These are phyloP conservation scores for Kuschelorhynchus macadamiae DNA, from an alignment of 2,888 invertebrate genomes.

Conservation along the genomic window DNA sequence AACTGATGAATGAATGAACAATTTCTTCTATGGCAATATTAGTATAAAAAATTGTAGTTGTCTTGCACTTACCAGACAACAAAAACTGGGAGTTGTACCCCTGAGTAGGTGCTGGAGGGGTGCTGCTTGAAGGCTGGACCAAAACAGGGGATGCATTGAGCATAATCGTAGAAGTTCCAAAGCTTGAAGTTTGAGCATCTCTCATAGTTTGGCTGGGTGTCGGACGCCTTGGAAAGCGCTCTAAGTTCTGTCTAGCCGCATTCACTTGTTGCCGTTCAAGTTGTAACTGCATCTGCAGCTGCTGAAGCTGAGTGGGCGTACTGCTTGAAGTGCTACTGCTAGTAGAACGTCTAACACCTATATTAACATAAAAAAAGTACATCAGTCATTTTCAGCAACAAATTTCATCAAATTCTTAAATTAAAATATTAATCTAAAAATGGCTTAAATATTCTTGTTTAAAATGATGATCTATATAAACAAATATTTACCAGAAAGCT, in stretches of 20 bases:
- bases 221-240: conserved; percentile 88
- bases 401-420: too few species aligned
- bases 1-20: too few species aligned
- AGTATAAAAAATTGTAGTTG: too few species aligned
- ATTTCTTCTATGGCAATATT: too few species aligned
- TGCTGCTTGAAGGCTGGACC: conserved; percentile 62
- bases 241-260: conserved; percentile 89
- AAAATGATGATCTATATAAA: too few species aligned
- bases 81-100: conserved; percentile 63
- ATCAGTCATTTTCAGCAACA: too few species aligned
- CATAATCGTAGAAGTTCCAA: conserved; percentile 62
- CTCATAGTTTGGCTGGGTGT: conserved; percentile 72
- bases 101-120: conserved; percentile 62
- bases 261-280: conserved; percentile 90
- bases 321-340: conserved; percentile 71
- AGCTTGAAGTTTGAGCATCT: conserved; percentile 59
- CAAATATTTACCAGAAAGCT: conserved; percentile 78
- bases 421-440: too few species aligned
- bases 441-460: too few species aligned
- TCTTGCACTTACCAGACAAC: conserved; percentile 57
- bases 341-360: conserved; percentile 82
- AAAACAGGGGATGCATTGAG: conserved; percentile 64
- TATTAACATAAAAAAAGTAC: not conserved
- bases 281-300: conserved; percentile 95
- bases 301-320: conserved; percentile 88